Evolutionary conservation across 2,888 invertebrate species (phyloP).

Genomic region (Bombylius discolor): DNA sequence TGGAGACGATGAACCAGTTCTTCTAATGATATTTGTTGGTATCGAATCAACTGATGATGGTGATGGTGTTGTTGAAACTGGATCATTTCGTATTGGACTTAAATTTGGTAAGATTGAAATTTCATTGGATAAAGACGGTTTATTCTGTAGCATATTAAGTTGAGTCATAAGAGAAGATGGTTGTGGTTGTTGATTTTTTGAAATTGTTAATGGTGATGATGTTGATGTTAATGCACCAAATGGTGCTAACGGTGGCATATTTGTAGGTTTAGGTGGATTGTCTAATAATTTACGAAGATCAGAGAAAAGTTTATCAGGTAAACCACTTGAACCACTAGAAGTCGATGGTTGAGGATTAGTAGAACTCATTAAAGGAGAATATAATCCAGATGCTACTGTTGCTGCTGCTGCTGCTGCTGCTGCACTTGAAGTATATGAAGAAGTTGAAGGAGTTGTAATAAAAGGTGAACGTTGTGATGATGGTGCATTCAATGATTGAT

Average conservation of each 20-base stretch:
- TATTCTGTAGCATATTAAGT: background rate
- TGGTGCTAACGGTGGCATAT: background rate
- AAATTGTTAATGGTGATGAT: background rate
- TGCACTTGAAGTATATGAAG: too few relatives aligned
- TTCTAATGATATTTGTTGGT: constrained; percentile 13
- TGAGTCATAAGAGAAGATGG: background rate
- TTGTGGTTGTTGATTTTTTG: background rate
- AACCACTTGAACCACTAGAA: too few relatives aligned
- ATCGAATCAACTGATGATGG: constrained; percentile 6
- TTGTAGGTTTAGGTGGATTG: background rate
- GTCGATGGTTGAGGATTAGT: too few relatives aligned
- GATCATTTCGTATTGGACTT: background rate
- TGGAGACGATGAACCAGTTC: background rate
- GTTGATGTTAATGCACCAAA: too few relatives aligned
- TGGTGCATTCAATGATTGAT: background rate
- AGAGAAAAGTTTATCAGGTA: background rate
- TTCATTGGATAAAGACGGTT: background rate
- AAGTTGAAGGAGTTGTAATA: background rate
- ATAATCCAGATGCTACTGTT: background rate
- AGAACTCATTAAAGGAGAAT: too few relatives aligned
- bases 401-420: background rate
- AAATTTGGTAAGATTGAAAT: background rate
- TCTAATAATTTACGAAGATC: background rate
- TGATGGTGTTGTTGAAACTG: background rate
- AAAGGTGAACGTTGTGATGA: background rate